Evolutionary conservation across 1,140 invertebrate species (phyloP).

Genomic region (Homalodisca vitripennis): DNA sequence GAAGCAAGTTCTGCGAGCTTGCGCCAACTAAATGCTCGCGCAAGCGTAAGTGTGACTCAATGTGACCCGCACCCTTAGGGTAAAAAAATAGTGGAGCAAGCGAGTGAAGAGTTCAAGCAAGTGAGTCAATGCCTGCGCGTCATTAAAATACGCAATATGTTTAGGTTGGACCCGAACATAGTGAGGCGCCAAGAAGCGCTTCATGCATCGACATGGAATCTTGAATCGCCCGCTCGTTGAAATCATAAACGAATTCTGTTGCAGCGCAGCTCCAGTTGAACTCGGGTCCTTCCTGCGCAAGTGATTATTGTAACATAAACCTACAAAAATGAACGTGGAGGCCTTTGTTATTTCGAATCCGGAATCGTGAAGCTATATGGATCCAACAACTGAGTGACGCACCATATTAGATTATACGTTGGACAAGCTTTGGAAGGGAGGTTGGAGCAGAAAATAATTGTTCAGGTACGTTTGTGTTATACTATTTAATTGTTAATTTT

Average conservation of each 20-base stretch:
- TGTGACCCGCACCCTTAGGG: too few relatives aligned
- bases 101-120: too few relatives aligned
- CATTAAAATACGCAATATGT: not conserved
- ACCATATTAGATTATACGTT: not conserved
- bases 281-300: not conserved
- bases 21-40: too few relatives aligned
- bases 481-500: not conserved
- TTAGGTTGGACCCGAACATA: not conserved
- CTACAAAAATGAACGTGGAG: not conserved
- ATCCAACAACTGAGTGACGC: not conserved
- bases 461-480: not conserved
- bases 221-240: not conserved
- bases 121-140: too few relatives aligned
- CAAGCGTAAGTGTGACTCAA: too few relatives aligned
- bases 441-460: not conserved
- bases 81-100: too few relatives aligned
- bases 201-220: not conserved
- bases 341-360: not conserved
- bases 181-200: not conserved
- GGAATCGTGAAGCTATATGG: not conserved
- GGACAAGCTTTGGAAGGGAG: not conserved
- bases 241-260: not conserved
- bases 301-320: not conserved
- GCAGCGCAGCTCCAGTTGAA: not conserved
- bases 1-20: too few relatives aligned